Evolutionary conservation across 2,888 invertebrate species (phyloP), one percentile per base, ranked within the genome.

Genomic region (Polyommatus iphigenia): DNA sequence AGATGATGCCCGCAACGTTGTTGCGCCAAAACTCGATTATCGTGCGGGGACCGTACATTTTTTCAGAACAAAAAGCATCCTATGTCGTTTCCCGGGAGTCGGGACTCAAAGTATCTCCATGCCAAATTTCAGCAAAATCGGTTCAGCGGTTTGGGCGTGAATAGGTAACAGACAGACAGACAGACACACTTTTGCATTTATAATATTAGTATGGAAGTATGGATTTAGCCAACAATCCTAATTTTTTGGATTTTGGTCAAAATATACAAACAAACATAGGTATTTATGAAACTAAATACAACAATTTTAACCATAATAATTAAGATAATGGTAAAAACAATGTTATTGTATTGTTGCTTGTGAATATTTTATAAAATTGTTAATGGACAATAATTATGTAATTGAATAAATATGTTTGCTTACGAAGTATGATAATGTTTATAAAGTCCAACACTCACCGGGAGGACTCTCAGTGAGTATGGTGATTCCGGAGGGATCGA

Each of bases 401-500:
- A 76, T 76, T 76, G 54, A 54, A 54, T 54, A 54, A 62, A 18
- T 20, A 18, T n/a, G 20, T 57, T 10, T 36, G 10, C 41, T 76
- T 76, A 57, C n/a, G 0, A 3, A 20, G 62, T 62, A 1, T 20
- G n/a, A 46, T 41, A 71, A 71, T 29, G 32, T 46, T 18, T 41
- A 46, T 57, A 29, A 54, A 32, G 4, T 20, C 13, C 15, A 50
- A n/a, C 20, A 76, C 81, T 89, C 83, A 94, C 94, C 94, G 87
- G 95, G 94, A 80, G 95, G 95, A 87, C 95, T 96, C 83, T 96
- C 96, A 76, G 96, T 95, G 81, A 96, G 94, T 83, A 96, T 95
- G 46, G 96, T 96, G 84, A 97, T 97, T 85, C 97, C 97, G 81
- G 96, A 95, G 78, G 96, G 96, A 90, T 97, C 97, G 82, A 98